Evolutionary conservation across 1,140 invertebrate species (phyloP).

Genomic region (Alviniconcha marisindica): DNA sequence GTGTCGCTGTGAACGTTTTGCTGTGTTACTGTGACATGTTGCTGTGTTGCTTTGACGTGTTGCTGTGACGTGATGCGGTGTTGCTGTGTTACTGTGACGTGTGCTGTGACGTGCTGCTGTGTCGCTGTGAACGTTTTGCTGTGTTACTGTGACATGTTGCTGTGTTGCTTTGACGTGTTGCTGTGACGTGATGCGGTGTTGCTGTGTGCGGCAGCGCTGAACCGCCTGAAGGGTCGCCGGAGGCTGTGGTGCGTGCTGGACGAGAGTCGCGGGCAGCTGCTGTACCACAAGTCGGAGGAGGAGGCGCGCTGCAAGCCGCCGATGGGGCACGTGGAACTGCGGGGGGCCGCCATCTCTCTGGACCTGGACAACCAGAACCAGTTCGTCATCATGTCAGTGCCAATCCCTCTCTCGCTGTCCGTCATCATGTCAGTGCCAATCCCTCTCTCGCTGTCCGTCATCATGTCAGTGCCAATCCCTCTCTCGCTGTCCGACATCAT

Average conservation of each 20-base stretch:
- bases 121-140: background rate
- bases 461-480: too few relatives aligned
- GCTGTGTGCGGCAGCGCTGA: conserved; percentile 72
- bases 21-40: background rate
- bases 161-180: background rate
- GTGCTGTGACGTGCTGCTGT: background rate
- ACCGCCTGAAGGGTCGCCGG: conserved; percentile 69
- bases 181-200: background rate
- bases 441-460: background rate
- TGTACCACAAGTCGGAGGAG: conserved; percentile 70
- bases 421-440: too few relatives aligned
- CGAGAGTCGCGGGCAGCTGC: conserved; percentile 70
- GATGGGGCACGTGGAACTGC: conserved; percentile 66
- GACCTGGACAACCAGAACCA: conserved; percentile 73
- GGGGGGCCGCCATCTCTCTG: conserved; percentile 73
- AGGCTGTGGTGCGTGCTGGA: conserved; percentile 75
- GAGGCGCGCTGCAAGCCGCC: conserved; percentile 61
- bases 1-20: background rate
- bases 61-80: too few relatives aligned
- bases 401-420: background rate
- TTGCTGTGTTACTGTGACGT: conserved; percentile 34
- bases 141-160: background rate
- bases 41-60: background rate
- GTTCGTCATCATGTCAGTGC: conserved; percentile 75
- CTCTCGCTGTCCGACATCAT: too few relatives aligned